Percentiles rank a stretch among this genome's conserved stretches.
Conservation (phyloP, 2,797 vertebrate genomes). For the Micrastur ruficollis region DNA sequence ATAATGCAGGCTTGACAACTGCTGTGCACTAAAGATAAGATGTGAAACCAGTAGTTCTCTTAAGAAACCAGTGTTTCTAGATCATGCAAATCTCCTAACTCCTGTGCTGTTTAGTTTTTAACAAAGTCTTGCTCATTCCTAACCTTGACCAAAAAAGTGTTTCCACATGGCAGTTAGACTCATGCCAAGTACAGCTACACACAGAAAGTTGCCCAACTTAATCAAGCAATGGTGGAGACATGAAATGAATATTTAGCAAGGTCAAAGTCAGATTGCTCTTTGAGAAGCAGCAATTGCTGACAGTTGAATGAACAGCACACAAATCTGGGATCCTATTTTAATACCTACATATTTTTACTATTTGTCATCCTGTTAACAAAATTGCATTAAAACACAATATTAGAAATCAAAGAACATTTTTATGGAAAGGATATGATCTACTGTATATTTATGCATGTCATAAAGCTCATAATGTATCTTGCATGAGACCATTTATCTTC, state of each 20-base stretch:
- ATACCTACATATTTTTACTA: constrained; percentile 50
- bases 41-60: constrained; percentile 29
- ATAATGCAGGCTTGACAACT: constrained; percentile 28
- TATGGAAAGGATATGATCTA: constrained; percentile 46
- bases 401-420: constrained; percentile 58
- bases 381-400: constrained; percentile 59
- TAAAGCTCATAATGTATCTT: constrained; percentile 70
- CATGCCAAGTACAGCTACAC: neutral
- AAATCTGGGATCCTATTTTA: constrained; percentile 39
- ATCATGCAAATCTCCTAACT: constrained; percentile 41
- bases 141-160: constrained; percentile 60
- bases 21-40: constrained; percentile 55
- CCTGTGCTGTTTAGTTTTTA: constrained; percentile 60
- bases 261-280: constrained; percentile 47
- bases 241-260: constrained; percentile 57
- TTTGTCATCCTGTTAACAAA: constrained; percentile 60
- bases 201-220: constrained; percentile 43
- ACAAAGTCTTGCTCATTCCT: constrained; percentile 47
- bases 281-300: constrained; percentile 31
- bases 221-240: constrained; percentile 17
- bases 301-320: constrained; percentile 40
- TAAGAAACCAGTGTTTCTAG: constrained; percentile 35
- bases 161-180: constrained; percentile 46
- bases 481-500: constrained; percentile 67
- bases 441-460: constrained; percentile 60